phyloP scores from a whole-genome alignment of 1,140 invertebrate species.

The Zaprionus camerounensis region DNA sequence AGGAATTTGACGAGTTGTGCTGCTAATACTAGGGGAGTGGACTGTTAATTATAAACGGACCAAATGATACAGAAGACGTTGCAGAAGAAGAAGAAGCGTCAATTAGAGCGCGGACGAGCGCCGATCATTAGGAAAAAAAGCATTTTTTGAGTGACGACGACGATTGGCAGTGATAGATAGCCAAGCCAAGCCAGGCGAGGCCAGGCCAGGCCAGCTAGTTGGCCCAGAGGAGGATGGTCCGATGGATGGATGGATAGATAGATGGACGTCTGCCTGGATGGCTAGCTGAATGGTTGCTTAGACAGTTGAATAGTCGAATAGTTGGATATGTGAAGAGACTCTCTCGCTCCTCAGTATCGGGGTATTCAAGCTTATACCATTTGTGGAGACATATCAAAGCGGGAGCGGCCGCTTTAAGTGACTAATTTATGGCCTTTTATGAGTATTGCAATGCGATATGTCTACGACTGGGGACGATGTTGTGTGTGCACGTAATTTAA shows the following conservation, averaged over 20 bases:
- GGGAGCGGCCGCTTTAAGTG: constrained; percentile 72
- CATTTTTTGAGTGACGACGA: constrained; percentile 39
- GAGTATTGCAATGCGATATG: constrained; percentile 55
- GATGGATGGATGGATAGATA: constrained; percentile 4
- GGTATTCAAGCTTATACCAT: constrained; percentile 68
- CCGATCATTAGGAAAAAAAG: constrained; percentile 43
- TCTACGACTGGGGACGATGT: constrained; percentile 5
- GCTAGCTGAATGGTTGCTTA: not conserved
- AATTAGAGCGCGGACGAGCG: constrained; percentile 49
- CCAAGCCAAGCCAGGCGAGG: constrained; percentile 4
- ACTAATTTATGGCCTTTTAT: constrained; percentile 83
- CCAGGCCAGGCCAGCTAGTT: not conserved
- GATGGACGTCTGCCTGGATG: constrained; percentile 1
- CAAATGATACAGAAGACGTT: constrained; percentile 19
- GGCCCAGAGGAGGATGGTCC: constrained; percentile 4
- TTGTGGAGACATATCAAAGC: constrained; percentile 71
- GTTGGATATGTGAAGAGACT: not conserved
- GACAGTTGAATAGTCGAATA: constrained; percentile 14
- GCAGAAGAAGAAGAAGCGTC: constrained; percentile 23
- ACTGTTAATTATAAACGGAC: constrained; percentile 37
- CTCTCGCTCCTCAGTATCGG: constrained; percentile 33
- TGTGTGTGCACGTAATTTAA: constrained; percentile 59
- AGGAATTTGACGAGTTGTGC: not conserved
- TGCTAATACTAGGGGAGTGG: not conserved
- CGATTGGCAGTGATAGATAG: constrained; percentile 51